These are phyloP conservation scores for Ceratina japonica DNA, from an alignment of 1,140 invertebrate species.

Conservation along the genomic window DNA sequence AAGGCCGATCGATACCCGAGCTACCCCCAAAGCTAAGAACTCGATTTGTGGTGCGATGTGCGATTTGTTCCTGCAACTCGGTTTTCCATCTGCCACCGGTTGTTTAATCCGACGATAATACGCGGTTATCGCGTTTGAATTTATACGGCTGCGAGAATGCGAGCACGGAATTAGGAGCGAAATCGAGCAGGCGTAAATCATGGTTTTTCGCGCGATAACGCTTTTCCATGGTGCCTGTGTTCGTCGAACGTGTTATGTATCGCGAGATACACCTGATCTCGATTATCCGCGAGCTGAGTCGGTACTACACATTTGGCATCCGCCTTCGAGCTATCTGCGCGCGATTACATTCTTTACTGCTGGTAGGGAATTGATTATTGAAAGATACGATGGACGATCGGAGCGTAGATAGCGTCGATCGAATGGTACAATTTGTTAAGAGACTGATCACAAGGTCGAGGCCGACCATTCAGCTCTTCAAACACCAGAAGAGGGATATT, in stretches of 20 bases:
- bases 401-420: neutral
- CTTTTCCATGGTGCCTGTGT: neutral
- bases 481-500: neutral
- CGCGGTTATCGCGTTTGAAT: neutral
- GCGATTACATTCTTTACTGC: constrained; percentile 20
- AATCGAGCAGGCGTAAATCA: neutral
- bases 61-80: neutral
- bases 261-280: neutral
- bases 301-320: neutral
- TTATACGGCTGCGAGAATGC: neutral
- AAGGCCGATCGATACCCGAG: neutral
- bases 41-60: neutral
- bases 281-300: constrained; percentile 1
- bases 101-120: neutral
- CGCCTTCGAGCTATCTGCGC: neutral
- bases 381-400: constrained; percentile 20
- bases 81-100: too few species aligned
- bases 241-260: neutral
- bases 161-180: neutral
- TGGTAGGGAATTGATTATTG: constrained; percentile 35
- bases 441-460: neutral
- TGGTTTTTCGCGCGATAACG: constrained; percentile 13
- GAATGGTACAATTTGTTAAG: constrained; percentile 17
- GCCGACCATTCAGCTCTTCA: constrained; percentile 13
- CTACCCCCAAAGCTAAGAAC: neutral